A percentile compares a stretch with the other conserved stretches of the same genome.
These are phyloP conservation scores for Linhomoeus sp. DNA, from an alignment of 2,888 invertebrate species.

Conservation along the genomic window DNA sequence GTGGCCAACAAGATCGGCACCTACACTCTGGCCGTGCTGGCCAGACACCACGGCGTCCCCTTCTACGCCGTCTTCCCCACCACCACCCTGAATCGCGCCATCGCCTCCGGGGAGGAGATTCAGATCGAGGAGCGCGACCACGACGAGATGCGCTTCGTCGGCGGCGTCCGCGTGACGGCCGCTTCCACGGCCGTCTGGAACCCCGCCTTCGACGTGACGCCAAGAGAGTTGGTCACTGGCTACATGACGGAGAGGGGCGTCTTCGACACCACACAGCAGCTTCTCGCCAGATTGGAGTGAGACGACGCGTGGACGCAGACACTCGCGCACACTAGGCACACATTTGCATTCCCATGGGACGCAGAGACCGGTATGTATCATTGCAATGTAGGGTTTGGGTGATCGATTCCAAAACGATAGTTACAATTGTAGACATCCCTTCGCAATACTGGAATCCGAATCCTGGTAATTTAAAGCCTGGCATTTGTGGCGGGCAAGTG, in stretches of 20 bases:
- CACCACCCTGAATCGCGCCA: slow-evolving; percentile 60
- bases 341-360: no score
- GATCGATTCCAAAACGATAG: no score
- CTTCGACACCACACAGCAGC: slow-evolving; percentile 29
- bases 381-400: no score
- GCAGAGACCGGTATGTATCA: no score
- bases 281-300: no score
- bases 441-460: no score
- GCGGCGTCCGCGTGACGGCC: slow-evolving; percentile 20
- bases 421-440: no score
- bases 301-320: no score
- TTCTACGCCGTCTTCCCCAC: slow-evolving; percentile 87
- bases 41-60: slow-evolving; percentile 63
- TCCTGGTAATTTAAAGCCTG: no score
- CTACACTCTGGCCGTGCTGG: slow-evolving; percentile 58
- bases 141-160: slow-evolving; percentile 47
- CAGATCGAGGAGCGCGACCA: slow-evolving; percentile 80
- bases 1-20: slow-evolving; percentile 88
- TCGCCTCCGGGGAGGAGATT: slow-evolving; percentile 60
- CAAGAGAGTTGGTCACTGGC: slow-evolving; percentile 50
- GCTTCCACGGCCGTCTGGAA: slow-evolving; percentile 82
- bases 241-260: slow-evolving; percentile 86
- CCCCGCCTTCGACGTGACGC: slow-evolving; percentile 94
- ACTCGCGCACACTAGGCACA: no score
- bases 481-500: no score